Percentiles rank a stretch among this genome's conserved stretches.
phyloP scores from a whole-genome alignment of 37 sponge, comb jelly and placozoan genomes.

The Eunapius fragilis region DNA sequence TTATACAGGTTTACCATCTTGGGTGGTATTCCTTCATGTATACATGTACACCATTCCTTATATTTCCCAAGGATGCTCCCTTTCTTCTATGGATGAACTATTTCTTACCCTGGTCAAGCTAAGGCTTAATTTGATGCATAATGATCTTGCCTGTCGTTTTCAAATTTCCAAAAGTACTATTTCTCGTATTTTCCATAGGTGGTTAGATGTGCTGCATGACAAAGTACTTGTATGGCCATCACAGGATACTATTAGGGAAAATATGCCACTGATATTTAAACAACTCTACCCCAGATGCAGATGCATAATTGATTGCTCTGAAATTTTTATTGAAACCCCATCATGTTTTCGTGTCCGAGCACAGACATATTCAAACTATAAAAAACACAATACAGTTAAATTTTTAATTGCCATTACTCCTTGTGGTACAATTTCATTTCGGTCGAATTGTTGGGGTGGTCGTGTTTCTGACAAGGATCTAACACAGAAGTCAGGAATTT shows the following conservation, averaged over 20 bases:
- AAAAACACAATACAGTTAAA: no score
- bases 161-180: neutral
- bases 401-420: no score
- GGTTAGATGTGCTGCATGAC: slow-evolving; percentile 1
- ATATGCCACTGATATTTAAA: slow-evolving; percentile 34
- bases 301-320: slow-evolving; percentile 38
- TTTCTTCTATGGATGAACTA: neutral
- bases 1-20: slow-evolving; percentile 7
- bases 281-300: slow-evolving; percentile 7
- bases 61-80: no score
- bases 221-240: slow-evolving; percentile 24
- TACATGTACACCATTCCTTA: no score
- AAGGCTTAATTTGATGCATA: neutral
- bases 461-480: slow-evolving; percentile 37
- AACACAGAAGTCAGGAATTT: no score
- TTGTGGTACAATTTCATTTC: slow-evolving; percentile 17
- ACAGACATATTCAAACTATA: slow-evolving; percentile 49
- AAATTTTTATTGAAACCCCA: slow-evolving; percentile 32
- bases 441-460: slow-evolving; percentile 43
- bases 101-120: slow-evolving; percentile 4
- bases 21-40: neutral
- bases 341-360: slow-evolving; percentile 6
- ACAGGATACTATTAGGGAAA: slow-evolving; percentile 4
- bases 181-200: slow-evolving; percentile 1
- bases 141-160: neutral